Evolutionary conservation across 1,140 invertebrate genomes (phyloP).

Genomic region (Drosophila kikkawai): DNA sequence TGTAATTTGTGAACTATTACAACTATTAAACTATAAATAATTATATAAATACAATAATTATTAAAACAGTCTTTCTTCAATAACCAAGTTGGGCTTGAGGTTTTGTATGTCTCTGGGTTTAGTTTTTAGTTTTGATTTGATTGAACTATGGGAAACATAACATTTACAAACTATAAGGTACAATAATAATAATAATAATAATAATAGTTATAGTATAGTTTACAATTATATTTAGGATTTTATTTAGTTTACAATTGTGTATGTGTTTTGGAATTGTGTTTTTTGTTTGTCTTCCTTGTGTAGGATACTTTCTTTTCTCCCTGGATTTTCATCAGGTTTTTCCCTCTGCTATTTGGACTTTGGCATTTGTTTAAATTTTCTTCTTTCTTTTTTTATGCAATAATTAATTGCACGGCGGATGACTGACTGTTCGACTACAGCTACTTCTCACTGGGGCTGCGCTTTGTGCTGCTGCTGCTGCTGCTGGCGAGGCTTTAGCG

Average conservation of each 20-base stretch:
- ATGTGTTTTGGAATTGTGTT: conserved; percentile 48
- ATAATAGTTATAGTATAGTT: conserved; percentile 16
- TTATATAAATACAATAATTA: conserved; percentile 37
- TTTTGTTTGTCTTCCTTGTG: conserved; percentile 7
- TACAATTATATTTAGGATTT: conserved; percentile 30
- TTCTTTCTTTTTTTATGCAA: conserved; percentile 19
- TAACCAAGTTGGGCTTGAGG: conserved; percentile 68
- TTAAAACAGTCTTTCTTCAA: conserved; percentile 72
- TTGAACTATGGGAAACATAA: conserved; percentile 53
- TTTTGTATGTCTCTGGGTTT: conserved; percentile 56
- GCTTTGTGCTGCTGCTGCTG: not conserved
- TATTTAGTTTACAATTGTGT: conserved; percentile 46
- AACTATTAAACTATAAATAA: conserved; percentile 1
- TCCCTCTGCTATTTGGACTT: conserved; percentile 48
- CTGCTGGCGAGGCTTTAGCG: conserved; percentile 30
- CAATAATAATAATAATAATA: conserved; percentile 30
- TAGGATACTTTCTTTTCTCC: conserved; percentile 45
- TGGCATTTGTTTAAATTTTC: conserved; percentile 55
- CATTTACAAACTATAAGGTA: conserved; percentile 53
- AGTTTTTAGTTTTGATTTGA: conserved; percentile 19
- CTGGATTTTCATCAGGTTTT: conserved; percentile 19
- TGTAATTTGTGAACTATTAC: conserved; percentile 10
- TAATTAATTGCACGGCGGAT: conserved; percentile 57
- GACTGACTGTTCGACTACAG: conserved; percentile 23
- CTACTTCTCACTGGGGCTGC: conserved; percentile 41